These are phyloP conservation scores for Hydrotaea diabolus DNA, from an alignment of 2,888 invertebrate species.

Conservation along the genomic window DNA sequence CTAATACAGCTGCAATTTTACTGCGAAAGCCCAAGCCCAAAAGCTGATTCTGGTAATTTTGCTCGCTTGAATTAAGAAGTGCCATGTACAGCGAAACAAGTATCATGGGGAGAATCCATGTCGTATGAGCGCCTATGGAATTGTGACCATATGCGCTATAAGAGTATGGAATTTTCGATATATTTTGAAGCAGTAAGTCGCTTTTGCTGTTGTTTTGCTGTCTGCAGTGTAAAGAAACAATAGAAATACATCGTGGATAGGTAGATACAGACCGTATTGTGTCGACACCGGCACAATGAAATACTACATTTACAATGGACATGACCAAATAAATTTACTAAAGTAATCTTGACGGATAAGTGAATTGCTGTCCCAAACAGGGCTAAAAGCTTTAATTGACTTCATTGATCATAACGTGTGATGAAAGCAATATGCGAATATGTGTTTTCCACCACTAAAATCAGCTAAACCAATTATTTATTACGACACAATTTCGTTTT, in stretches of 20 bases:
- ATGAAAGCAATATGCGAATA: too few species aligned
- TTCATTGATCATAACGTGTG: too few species aligned
- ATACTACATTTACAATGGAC: too few species aligned
- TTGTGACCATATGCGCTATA: not conserved
- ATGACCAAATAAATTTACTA: too few species aligned
- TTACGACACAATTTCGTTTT: too few species aligned
- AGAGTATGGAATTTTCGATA: not conserved
- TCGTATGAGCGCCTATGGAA: not conserved
- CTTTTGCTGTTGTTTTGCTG: not conserved
- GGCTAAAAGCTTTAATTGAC: too few species aligned
- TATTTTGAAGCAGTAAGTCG: not conserved
- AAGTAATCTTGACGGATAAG: too few species aligned
- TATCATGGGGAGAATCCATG: not conserved
- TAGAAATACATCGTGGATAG: not conserved
- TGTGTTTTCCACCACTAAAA: too few species aligned
- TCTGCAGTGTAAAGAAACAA: not conserved
- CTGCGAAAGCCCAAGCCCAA: not conserved
- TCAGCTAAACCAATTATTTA: too few species aligned
- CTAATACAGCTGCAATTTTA: conserved; percentile 23
- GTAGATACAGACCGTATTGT: not conserved
- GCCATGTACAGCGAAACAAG: not conserved
- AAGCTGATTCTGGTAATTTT: conserved; percentile 20
- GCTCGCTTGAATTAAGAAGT: not conserved
- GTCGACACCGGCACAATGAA: not conserved
- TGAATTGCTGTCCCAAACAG: too few species aligned